Base-by-base conservation (phyloP, 1,140 invertebrate genomes). In the Orius insidiosus region DNA sequence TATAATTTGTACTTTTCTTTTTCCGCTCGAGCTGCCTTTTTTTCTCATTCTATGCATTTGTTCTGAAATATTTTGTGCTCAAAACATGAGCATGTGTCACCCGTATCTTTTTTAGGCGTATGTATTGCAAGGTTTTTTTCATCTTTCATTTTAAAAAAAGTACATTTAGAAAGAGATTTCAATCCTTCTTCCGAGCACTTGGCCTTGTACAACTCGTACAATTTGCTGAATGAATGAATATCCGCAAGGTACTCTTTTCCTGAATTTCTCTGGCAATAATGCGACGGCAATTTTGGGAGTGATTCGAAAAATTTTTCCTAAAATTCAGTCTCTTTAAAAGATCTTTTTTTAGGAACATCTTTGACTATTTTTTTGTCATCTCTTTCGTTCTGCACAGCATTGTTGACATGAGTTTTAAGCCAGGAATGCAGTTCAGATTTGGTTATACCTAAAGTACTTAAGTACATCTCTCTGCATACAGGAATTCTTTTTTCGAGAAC, bases 71-170 rank as follows among this genome's bases (percentile, higher is more conserved):
- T 43, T 13, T 30, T 30, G 6, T 9, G 2, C 30, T 43, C 14
- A 43, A 10, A 43, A 18, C 16, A 16, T 9, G n/a, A 24, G 32
- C 52, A 53, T 2, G 46, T 33, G 32, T 52, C 51, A 52, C 50
- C 53, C 19, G 35, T 39, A 34, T 53, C 50, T 46, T 53, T 53
- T 39, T 52, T 53, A 18, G 52, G 41, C 19, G 13, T 18, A 13
- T 48, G 36, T 2, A 52, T 16, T 31, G 31, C 46, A n/a, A 53
- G 15, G 9, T 54, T 50, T 36, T 16, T 34, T 14, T 49, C 34
- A 1, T 39, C 35, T 32, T 35, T 40, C 8, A 4, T 24, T 24
- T 7, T 3, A 7, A 24, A 24, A 24, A 24, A 24, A 4, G 7
- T 4, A 24, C 3, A 24, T 35, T 13, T 16, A 6, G 15, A 42